These are phyloP conservation scores for Danio aesculapii DNA, from an alignment of 2,797 vertebrate genomes.

Conservation along the genomic window DNA sequence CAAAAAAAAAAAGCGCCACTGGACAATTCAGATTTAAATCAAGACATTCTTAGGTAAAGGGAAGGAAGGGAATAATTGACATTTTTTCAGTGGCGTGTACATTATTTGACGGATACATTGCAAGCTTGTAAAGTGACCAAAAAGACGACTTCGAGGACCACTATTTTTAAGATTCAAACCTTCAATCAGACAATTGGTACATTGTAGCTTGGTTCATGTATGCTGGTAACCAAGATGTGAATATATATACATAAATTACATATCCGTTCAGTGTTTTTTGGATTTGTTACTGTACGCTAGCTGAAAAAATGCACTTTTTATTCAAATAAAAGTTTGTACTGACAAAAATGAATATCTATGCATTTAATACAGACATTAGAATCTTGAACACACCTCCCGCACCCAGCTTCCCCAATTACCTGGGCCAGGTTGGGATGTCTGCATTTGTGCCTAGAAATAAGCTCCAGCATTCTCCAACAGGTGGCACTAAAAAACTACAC, in stretches of 20 bases:
- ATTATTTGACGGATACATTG: slow-evolving; percentile 32
- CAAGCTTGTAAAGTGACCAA: slow-evolving; percentile 47
- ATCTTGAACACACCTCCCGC: no score
- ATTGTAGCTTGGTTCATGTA: slow-evolving; percentile 80
- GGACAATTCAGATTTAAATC: slow-evolving; percentile 57
- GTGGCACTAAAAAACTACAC: slow-evolving; percentile 36
- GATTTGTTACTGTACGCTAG: slow-evolving; percentile 73
- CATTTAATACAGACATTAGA: neutral
- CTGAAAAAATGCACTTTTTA: slow-evolving; percentile 84
- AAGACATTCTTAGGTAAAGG: slow-evolving; percentile 44
- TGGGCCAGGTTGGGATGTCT: no score
- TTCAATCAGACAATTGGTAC: slow-evolving; percentile 67
- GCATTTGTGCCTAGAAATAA: no score
- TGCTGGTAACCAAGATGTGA: slow-evolving; percentile 84
- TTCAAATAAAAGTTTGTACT: slow-evolving; percentile 79
- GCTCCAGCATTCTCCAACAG: slow-evolving; percentile 6
- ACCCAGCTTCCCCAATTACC: no score
- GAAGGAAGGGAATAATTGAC: slow-evolving; percentile 45
- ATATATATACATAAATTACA: slow-evolving; percentile 73
- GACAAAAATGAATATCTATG: slow-evolving; percentile 48
- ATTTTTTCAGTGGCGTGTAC: slow-evolving; percentile 58
- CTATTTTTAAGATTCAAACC: slow-evolving; percentile 38
- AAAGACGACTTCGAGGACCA: slow-evolving; percentile 63
- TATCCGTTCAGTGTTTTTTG: slow-evolving; percentile 70
- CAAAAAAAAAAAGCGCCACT: slow-evolving; percentile 64